Conservation (phyloP, 2,113 vertebrate species). For the Hylia prasina region DNA sequence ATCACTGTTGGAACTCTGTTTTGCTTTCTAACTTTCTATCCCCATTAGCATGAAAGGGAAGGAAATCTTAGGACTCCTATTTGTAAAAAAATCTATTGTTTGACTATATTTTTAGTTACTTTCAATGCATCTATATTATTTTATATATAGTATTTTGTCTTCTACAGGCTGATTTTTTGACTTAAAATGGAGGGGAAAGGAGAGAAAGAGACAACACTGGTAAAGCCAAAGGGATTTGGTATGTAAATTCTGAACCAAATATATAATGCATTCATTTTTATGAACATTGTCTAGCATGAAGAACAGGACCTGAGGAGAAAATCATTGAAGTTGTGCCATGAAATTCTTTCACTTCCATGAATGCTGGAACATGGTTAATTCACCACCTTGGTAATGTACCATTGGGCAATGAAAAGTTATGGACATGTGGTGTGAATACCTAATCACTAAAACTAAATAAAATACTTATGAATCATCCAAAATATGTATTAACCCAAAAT, state of each 20-base stretch:
- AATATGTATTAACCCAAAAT: neutral
- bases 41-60: neutral
- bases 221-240: neutral
- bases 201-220: neutral
- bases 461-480: neutral
- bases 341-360: neutral
- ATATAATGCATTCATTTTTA: neutral
- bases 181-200: neutral
- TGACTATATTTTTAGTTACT: neutral
- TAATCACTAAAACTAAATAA: neutral
- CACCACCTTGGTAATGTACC: neutral
- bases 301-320: neutral
- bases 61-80: neutral
- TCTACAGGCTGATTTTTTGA: neutral
- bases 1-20: neutral
- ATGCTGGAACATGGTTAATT: neutral
- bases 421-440: fast-evolving
- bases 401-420: neutral
- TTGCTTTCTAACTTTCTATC: neutral
- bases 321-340: neutral
- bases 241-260: neutral
- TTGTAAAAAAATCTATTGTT: neutral
- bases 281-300: neutral
- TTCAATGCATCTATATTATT: neutral
- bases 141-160: neutral